phyloP scores from a whole-genome alignment of 1,140 invertebrate species.

The Matsumurasca onukii region DNA sequence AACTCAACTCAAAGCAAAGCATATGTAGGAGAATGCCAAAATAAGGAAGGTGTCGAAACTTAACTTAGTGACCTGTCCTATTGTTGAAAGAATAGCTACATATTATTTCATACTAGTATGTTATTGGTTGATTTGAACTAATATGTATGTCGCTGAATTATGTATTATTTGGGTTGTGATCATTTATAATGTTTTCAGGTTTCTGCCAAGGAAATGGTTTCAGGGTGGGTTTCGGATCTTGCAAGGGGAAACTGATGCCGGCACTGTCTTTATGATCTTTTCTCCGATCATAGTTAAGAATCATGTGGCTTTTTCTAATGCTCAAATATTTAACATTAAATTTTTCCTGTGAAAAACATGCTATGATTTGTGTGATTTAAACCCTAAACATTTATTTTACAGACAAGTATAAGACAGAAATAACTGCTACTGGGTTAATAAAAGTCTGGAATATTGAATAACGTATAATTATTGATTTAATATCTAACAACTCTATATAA shows the following conservation, averaged over 20 bases:
- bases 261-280: slow-evolving; percentile 22
- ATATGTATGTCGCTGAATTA: not conserved
- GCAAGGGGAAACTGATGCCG: slow-evolving; percentile 86
- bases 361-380: no score
- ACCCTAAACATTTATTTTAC: no score
- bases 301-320: no score
- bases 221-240: slow-evolving; percentile 89
- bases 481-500: no score
- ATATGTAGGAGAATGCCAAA: not conserved
- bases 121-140: not conserved
- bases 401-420: no score
- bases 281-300: no score
- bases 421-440: no score
- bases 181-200: slow-evolving; percentile 61
- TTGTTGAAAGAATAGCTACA: not conserved
- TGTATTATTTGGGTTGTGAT: not conserved
- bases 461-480: no score
- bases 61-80: not conserved
- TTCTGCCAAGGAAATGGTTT: slow-evolving; percentile 76
- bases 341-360: no score
- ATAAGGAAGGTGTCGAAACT: not conserved
- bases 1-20: not conserved
- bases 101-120: not conserved
- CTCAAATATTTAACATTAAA: no score
- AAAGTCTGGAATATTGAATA: no score